Evolutionary conservation across 2,797 vertebrate genomes (phyloP).

Genomic region (Pelochelys cantorii): DNA sequence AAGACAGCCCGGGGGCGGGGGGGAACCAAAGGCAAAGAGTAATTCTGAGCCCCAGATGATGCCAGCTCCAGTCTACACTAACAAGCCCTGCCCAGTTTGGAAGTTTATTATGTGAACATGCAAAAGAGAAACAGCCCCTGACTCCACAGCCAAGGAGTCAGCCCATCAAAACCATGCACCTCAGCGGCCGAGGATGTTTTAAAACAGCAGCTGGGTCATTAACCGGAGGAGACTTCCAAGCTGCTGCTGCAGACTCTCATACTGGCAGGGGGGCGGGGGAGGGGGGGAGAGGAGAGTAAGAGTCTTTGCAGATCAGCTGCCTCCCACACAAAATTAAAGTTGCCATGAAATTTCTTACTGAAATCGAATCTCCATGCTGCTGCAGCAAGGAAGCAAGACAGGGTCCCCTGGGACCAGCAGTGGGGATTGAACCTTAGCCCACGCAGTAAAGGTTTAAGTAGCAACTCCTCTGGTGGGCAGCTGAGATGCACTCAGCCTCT

Average conservation of each 20-base stretch:
- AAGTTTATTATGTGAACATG: not conserved
- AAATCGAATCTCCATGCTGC: conserved; percentile 10
- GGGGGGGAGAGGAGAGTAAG: not conserved
- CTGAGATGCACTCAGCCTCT: rapidly evolving
- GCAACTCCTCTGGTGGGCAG: rapidly evolving
- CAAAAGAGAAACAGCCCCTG: not conserved
- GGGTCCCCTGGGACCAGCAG: not conserved
- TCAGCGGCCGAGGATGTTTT: rapidly evolving
- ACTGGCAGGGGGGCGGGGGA: not conserved
- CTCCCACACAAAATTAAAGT: conserved; percentile 63
- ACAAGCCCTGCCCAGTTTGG: not conserved
- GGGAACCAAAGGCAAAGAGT: rapidly evolving
- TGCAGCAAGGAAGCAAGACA: not conserved
- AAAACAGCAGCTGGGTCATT: not conserved
- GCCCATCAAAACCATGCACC: not conserved
- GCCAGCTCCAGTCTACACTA: not conserved
- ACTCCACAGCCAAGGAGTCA: not conserved
- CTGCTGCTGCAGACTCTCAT: not conserved
- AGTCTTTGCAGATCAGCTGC: conserved; percentile 41
- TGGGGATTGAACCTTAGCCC: no score
- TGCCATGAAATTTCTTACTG: conserved; percentile 53
- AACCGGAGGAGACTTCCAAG: not conserved
- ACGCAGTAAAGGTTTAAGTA: no score
- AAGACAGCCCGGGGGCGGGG: rapidly evolving
- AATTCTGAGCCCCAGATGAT: not conserved